These are phyloP conservation scores for Geococcyx californianus DNA, from an alignment of 2,113 vertebrate genomes.

Conservation along the genomic window DNA sequence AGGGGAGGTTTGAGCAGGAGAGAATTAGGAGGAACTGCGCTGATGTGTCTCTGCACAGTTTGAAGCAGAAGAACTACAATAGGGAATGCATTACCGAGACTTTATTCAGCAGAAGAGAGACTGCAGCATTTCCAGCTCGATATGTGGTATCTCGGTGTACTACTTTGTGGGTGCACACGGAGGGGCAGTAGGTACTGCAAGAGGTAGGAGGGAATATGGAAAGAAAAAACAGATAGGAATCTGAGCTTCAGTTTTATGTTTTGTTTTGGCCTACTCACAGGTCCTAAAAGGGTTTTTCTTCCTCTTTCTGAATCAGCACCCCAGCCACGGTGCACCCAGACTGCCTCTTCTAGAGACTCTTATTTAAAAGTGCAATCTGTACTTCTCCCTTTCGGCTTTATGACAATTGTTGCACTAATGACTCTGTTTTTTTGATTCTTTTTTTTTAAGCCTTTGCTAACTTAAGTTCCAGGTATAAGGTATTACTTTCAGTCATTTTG, in stretches of 20 bases:
- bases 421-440: neutral
- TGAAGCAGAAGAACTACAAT: neutral
- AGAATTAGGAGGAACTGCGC: neutral
- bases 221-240: neutral
- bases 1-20: neutral
- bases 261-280: neutral
- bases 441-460: neutral
- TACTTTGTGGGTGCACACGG: neutral
- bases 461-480: neutral
- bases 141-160: neutral
- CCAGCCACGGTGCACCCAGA: neutral
- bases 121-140: neutral
- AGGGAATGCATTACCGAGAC: neutral
- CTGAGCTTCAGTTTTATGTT: neutral
- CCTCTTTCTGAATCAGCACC: neutral
- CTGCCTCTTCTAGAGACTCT: neutral
- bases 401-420: neutral
- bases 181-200: neutral
- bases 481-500: neutral
- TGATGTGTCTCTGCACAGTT: neutral
- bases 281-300: neutral
- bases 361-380: neutral
- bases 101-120: neutral
- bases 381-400: neutral
- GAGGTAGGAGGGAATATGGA: neutral